Evolutionary conservation across 2,888 invertebrate genomes (phyloP).

Genomic region (Melinaea marsaeus): DNA sequence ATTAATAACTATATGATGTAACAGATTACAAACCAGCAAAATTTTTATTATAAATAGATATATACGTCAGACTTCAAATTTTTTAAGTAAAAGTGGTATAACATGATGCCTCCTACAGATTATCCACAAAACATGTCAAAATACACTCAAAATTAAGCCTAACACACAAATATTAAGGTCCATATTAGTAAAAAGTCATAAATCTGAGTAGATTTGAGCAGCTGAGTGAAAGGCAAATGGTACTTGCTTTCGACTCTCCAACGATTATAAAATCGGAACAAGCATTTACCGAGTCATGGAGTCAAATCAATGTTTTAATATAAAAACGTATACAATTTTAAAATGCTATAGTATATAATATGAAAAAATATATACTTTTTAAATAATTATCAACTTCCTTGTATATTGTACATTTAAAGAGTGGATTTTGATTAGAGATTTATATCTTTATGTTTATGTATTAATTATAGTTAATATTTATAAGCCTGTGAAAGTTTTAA

Average conservation of each 20-base stretch:
- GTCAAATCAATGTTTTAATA: slow-evolving; percentile 3
- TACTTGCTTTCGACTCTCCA: slow-evolving; percentile 33
- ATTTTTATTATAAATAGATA: not conserved
- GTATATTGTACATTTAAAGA: no score
- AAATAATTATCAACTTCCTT: no score
- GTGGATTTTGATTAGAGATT: no score
- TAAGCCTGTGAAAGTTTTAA: no score
- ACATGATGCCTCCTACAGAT: not conserved
- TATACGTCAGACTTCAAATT: not conserved
- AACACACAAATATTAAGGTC: not conserved
- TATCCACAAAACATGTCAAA: not conserved
- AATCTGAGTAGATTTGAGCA: slow-evolving; percentile 16
- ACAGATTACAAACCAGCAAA: not conserved
- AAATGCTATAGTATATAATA: no score
- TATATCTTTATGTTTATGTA: no score
- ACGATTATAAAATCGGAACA: slow-evolving; percentile 27
- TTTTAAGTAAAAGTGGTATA: slow-evolving; percentile 2
- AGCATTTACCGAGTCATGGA: slow-evolving; percentile 22
- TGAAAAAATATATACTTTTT: no score
- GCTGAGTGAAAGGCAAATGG: slow-evolving; percentile 32
- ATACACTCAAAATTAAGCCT: not conserved
- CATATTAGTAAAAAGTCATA: not conserved
- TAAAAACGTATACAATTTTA: not conserved
- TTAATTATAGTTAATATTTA: no score
- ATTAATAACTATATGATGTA: no score